phyloP scores from a whole-genome alignment of 2,113 vertebrate species.

The Axis porcinus region DNA sequence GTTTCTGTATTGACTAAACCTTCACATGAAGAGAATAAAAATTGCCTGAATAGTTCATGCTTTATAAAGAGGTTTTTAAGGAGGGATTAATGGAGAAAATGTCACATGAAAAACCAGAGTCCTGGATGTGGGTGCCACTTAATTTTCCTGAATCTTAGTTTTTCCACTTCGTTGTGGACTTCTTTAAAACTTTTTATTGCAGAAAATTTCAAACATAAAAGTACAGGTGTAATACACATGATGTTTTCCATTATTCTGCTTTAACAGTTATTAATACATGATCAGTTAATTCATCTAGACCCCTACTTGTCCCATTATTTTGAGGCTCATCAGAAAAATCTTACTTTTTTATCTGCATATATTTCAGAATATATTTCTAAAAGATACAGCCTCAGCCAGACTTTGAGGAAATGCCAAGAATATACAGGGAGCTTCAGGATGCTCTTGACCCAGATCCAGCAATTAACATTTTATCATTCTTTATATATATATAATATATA shows the following conservation, averaged over 20 bases:
- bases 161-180: not conserved
- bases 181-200: not conserved
- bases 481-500: not conserved
- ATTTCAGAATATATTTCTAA: not conserved
- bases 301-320: not conserved
- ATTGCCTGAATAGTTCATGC: not conserved
- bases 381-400: not conserved
- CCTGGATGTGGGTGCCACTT: not conserved
- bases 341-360: not conserved
- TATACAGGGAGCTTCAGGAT: not conserved
- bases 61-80: not conserved
- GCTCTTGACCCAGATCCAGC: not conserved
- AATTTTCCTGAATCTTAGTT: not conserved
- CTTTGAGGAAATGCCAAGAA: not conserved
- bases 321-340: not conserved
- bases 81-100: not conserved
- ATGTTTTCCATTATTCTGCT: not conserved
- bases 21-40: not conserved
- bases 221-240: not conserved
- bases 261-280: not conserved
- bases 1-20: not conserved
- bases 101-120: not conserved
- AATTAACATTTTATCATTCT: not conserved
- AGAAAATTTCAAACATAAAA: not conserved
- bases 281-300: not conserved